These are phyloP conservation scores for Ambastaia sidthimunki DNA, from an alignment of 2,797 vertebrate species.

Conservation along the genomic window DNA sequence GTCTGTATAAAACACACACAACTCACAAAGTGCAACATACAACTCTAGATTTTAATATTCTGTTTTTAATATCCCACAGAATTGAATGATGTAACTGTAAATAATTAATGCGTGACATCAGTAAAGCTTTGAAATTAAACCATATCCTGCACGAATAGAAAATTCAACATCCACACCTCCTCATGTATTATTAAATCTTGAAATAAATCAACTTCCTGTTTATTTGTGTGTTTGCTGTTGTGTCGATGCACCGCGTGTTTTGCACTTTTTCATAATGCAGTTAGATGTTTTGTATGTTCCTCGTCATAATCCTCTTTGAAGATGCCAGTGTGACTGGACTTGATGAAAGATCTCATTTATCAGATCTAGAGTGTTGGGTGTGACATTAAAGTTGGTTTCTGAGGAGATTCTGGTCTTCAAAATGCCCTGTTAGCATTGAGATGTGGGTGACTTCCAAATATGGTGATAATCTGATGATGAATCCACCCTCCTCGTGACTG, in stretches of 20 bases:
- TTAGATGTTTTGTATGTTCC: no score
- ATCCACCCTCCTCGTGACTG: constrained; percentile 9
- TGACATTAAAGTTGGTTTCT: constrained; percentile 2
- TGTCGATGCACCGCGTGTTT: background rate
- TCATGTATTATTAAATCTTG: constrained; percentile 25
- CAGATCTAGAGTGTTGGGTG: constrained; percentile 16
- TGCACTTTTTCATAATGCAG: background rate
- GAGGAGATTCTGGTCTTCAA: background rate
- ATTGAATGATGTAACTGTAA: background rate
- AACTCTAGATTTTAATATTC: background rate
- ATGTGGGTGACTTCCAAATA: background rate
- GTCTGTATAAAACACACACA: background rate
- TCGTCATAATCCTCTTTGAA: no score
- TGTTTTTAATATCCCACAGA: background rate
- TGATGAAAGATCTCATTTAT: background rate
- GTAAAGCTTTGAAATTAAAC: background rate
- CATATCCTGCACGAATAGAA: background rate
- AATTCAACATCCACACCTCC: background rate
- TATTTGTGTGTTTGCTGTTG: constrained; percentile 23
- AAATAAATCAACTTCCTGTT: background rate
- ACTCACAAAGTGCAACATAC: background rate
- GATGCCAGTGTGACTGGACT: background rate
- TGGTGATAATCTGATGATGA: constrained; percentile 4
- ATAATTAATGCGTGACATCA: background rate
- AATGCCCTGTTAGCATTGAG: background rate